Evolutionary conservation across 2,113 vertebrate genomes (phyloP).

Genomic region (Istiophorus platypterus): DNA sequence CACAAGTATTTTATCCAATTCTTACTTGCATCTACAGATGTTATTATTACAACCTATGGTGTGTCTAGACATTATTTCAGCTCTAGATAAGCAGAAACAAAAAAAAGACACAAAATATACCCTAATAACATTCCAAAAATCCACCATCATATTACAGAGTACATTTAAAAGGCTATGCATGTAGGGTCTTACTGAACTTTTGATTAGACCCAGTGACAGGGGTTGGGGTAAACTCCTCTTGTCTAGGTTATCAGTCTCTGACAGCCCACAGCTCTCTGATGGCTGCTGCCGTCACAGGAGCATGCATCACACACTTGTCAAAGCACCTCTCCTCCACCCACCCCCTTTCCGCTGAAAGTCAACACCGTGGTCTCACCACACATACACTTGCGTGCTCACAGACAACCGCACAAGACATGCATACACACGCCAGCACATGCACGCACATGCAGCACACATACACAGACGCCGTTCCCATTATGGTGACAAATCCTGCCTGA

Average conservation of each 20-base stretch:
- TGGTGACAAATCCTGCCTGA: slow-evolving; percentile 82
- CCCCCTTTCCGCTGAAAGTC: slow-evolving; percentile 73
- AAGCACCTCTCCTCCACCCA: slow-evolving; percentile 74
- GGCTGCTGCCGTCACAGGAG: slow-evolving; percentile 75
- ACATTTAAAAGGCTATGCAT: slow-evolving; percentile 32
- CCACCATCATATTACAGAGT: background rate
- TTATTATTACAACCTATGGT: background rate
- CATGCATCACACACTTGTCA: slow-evolving; percentile 80
- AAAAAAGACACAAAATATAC: background rate
- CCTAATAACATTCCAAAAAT: background rate
- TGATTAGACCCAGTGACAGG: slow-evolving; percentile 49
- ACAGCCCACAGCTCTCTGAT: slow-evolving; percentile 71
- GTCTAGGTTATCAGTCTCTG: slow-evolving; percentile 70
- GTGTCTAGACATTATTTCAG: background rate
- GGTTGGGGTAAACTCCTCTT: slow-evolving; percentile 55
- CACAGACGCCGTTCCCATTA: slow-evolving; percentile 69
- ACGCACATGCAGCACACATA: slow-evolving; percentile 40
- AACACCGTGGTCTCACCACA: slow-evolving; percentile 71
- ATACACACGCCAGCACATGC: slow-evolving; percentile 42
- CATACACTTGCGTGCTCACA: slow-evolving; percentile 62
- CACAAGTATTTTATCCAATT: background rate
- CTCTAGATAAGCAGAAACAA: slow-evolving; percentile 13
- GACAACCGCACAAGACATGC: slow-evolving; percentile 53
- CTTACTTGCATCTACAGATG: background rate
- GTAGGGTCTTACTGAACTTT: slow-evolving; percentile 24